phyloP scores from a whole-genome alignment of 2,797 vertebrate species.

The Danio aesculapii region DNA sequence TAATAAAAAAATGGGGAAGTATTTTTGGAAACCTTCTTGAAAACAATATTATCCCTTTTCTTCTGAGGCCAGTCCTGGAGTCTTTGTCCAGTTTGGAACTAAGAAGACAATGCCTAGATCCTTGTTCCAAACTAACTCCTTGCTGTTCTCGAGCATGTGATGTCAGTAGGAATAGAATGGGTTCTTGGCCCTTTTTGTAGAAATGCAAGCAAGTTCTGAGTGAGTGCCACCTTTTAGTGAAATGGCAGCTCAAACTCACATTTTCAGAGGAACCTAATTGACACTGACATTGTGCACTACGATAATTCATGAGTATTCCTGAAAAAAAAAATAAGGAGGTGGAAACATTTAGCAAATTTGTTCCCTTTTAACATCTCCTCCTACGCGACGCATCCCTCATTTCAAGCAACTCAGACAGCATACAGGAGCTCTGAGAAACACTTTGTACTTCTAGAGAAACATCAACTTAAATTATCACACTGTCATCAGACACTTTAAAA shows the following conservation, averaged over 20 bases:
- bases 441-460: neutral
- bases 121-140: no score
- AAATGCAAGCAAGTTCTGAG: no score
- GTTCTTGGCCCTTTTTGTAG: no score
- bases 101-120: no score
- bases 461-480: constrained; percentile 43
- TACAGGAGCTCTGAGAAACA: neutral
- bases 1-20: neutral
- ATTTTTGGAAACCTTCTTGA: neutral
- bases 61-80: no score
- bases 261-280: neutral
- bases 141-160: no score
- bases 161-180: no score
- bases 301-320: neutral
- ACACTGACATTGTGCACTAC: neutral
- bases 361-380: neutral
- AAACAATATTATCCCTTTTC: neutral
- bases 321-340: neutral
- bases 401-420: neutral
- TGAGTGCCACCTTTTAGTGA: no score
- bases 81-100: no score
- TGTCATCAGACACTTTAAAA: constrained; percentile 48
- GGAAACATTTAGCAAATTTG: neutral
- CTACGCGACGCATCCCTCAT: neutral
- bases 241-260: no score